Base-by-base conservation (phyloP, 1,140 invertebrate species). In the Aphaenogaster floridana region DNA sequence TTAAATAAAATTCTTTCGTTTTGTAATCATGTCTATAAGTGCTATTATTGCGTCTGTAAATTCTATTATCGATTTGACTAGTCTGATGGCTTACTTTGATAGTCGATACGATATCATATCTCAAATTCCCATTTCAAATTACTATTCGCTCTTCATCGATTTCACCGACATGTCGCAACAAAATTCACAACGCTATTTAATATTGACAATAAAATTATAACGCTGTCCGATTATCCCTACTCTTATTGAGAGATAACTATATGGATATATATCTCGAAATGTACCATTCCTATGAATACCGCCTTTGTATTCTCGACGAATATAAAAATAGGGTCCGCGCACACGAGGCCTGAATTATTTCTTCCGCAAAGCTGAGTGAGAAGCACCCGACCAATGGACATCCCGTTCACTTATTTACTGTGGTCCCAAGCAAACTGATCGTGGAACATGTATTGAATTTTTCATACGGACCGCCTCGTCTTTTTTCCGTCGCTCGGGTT, bases 391-490 rank as follows among this genome's bases (percentile, higher is more conserved):
- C 80, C 85, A 86, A 87, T 78, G 63, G 63, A 74, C 79, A 80
- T 81, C 34, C 36, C 57, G 68, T 63, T 91, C 80, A 90, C 54
- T 91, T 90, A 89, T 92, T 92, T 81, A 88, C 59, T 66, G 86
- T 84, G 17, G 76, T 57, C 71, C 68, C 52, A 61, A 86, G 69
- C 81, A 83, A 83, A 87, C 85, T 71, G 88, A 91, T 92, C 86
- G 88, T 74, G 86, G 78, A 77, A 88, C 86, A 71, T 81, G 86
- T 50, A 77, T 54, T 89, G 89, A 91, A 91, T 91, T 66, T 86
- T 91, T 91, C 74, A 91, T 79, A 69, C 48, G 42, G 42, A 85
- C 61, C 63, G 72, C 39, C 28, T 54, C 64, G 9, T 63, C 36
- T 54, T 57, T 72, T 69, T 54, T 66, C 76, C 34, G 15, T 89